Base-by-base conservation (phyloP, 1,140 invertebrate species). In the Diorhabda sublineata region DNA sequence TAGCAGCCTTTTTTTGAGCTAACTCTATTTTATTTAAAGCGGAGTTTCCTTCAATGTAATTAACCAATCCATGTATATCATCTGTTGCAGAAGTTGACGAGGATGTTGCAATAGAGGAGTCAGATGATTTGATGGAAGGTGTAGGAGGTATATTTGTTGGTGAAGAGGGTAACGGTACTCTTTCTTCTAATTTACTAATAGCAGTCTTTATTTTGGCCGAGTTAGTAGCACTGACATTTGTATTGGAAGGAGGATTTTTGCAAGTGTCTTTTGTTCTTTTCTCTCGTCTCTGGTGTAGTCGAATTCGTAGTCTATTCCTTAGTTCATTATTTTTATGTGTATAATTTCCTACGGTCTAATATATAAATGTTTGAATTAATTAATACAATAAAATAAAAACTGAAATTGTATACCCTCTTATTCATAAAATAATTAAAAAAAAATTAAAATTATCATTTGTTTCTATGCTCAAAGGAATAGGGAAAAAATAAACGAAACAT, bases 271-370 rank as follows among this genome's bases (percentile, higher is more conserved):
- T 73, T 41, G 45, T 66, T 6, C 67, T 52, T 62, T 69, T 73
- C 68, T 78, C 70, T 73, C 73, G 76, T 42, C 74, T 73, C 67
- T 83, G 81, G 52, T 80, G 78, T 26, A 84, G 73, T 66, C 83
- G 82, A 65, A 81, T 83, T 61, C 83, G 79, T 58, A 84, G 71
- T 43, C 83, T 77, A 73, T 84, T 82, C 7, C 83, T 79, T 2
- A 82, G 82, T 72, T 84, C 83, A 45, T 81, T 83, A 45, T 79
- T 80, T 69, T 76, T 76, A 42, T 75, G 73, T 6, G 69, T 63
- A 52, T 72, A 68, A 26, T 67, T 45, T 42, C 71, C 9, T 41
- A 58, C 42, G 60, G 69, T 52, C 69, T 71, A 58, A 4, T 70
- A 69, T 26, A 26, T 26, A 26, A 26, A 26, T 26, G 26, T 26